Base-by-base conservation (phyloP, 1,140 invertebrate species). In the Aricia agestis region DNA sequence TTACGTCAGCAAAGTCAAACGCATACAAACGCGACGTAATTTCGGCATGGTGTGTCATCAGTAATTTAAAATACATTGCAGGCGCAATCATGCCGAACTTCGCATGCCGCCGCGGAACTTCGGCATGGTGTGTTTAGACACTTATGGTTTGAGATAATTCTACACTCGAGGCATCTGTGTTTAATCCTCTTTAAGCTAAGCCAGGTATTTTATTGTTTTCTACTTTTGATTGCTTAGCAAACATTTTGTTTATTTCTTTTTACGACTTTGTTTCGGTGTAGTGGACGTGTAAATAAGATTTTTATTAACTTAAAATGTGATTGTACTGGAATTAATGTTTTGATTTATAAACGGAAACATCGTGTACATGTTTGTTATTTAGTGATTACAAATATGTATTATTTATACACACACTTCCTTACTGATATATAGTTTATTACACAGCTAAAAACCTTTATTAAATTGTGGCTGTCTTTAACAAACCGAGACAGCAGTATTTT, bases 331-430 rank as follows among this genome's bases (percentile, higher is more conserved):
- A 61, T 57, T 68, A 42, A 31, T 68, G 42, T 68, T 68, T 36
- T 32, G 42, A 42, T 67, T 69, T 61, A 3, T 36, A 58, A 19
- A 61, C 59, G 58, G 58, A 15, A 61, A 15, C 68, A 68, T 79
- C 80, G 73, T 84, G 80, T 87, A 86, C 79, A 82, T 84, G 81
- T 85, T 89, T 89, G 88, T 90, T 90, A 89, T 90, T 90, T 90
- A 89, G 86, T 89, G 78, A 81, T 84, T 90, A 89, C 76, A 73
- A 78, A 78, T 89, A 82, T 85, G 81, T 88, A 80, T 81, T 83
- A 82, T 78, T 63, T 77, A 80, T 80, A 77, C 79, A 61, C 25
- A 36, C 36, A 36, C 36, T 36, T 36, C 36, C 36, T 36, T 36
- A 7, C 36, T 36, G 36, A 36, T 25, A 25, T 25, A 25, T 36